Evolutionary conservation across 1,140 invertebrate genomes (phyloP).

Genomic region (Ctenoplectra terminalis): DNA sequence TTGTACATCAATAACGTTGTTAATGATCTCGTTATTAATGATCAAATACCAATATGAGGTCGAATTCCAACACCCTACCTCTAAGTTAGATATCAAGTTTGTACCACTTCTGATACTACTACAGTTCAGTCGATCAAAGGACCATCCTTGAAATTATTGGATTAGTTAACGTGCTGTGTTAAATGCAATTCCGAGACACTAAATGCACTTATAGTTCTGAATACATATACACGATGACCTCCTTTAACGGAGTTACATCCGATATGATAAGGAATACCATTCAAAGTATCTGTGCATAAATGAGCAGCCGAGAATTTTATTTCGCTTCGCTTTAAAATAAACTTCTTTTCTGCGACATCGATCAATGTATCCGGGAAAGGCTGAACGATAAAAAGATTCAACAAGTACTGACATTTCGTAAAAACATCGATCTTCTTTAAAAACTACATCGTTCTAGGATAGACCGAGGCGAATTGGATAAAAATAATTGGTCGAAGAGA

Average conservation of each 20-base stretch:
- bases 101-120: neutral
- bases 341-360: too few species aligned
- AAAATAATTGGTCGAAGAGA: too few species aligned
- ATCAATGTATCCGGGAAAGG: too few species aligned
- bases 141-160: constrained; percentile 23
- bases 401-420: too few species aligned
- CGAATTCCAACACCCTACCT: neutral
- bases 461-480: too few species aligned
- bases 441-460: too few species aligned
- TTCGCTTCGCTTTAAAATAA: too few species aligned
- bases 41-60: neutral
- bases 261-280: neutral
- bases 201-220: neutral
- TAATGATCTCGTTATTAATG: neutral
- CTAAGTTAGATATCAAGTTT: constrained; percentile 6
- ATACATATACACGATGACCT: neutral
- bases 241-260: neutral
- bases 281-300: too few species aligned
- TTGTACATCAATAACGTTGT: neutral
- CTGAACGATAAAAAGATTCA: too few species aligned
- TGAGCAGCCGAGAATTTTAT: too few species aligned
- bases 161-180: constrained; percentile 27
- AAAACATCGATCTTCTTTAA: too few species aligned
- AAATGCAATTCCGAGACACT: neutral
- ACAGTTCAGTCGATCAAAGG: constrained; percentile 21